These are phyloP conservation scores for Anticlea derivata DNA, from an alignment of 2,888 invertebrate species.

Conservation along the genomic window DNA sequence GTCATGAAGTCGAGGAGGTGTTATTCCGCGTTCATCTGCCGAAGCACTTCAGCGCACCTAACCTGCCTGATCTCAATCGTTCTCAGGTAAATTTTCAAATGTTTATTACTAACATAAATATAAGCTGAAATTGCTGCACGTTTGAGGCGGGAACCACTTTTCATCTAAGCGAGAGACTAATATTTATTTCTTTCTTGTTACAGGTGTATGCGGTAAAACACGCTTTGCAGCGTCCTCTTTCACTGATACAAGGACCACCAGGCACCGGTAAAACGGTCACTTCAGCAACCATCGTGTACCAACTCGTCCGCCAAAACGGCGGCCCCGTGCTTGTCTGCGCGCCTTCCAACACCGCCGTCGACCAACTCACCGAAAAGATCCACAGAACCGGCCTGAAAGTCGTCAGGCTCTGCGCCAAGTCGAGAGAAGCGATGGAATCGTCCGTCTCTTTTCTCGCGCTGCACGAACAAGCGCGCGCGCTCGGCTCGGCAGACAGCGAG, in stretches of 20 bases:
- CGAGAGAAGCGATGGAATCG: conserved; percentile 98
- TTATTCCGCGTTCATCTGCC: conserved; percentile 95
- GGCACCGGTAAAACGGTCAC: conserved; percentile 99
- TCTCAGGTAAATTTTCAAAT: conserved; percentile 89
- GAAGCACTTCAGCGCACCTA: conserved; percentile 98
- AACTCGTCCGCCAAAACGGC: conserved; percentile 96
- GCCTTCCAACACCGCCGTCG: conserved; percentile 99
- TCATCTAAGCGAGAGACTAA: no score
- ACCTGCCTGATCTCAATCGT: conserved; percentile 98
- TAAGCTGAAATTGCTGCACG: no score
- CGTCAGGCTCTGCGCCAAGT: conserved; percentile 98
- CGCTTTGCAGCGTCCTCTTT: conserved; percentile 97
- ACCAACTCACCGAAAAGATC: conserved; percentile 99
- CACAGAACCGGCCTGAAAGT: conserved; percentile 97
- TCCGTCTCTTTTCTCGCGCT: conserved; percentile 98
- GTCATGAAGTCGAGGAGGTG: conserved; percentile 97
- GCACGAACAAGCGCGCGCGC: conserved; percentile 98
- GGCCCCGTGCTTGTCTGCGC: conserved; percentile 99
- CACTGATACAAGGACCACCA: conserved; percentile 98
- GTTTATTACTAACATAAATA: background rate
- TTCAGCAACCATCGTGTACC: conserved; percentile 99
- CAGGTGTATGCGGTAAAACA: conserved; percentile 98
- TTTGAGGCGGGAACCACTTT: no score
- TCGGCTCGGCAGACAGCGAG: conserved; percentile 95
- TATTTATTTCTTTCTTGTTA: no score